These are phyloP conservation scores for Luperina testacea DNA, from an alignment of 2,888 invertebrate species.

Conservation along the genomic window DNA sequence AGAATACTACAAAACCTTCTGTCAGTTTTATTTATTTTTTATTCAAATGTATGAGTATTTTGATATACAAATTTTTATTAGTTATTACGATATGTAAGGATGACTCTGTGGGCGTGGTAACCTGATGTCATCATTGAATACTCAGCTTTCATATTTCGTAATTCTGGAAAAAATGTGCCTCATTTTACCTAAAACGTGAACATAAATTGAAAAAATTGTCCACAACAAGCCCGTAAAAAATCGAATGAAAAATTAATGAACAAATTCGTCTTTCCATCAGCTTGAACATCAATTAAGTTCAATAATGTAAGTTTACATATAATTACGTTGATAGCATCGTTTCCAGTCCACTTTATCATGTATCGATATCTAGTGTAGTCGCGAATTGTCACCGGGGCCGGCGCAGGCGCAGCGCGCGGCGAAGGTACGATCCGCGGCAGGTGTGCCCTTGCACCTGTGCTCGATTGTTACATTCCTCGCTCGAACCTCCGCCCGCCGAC, in stretches of 20 bases:
- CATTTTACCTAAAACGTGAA: slow-evolving; percentile 11
- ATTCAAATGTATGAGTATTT: slow-evolving; percentile 47
- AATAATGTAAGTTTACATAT: slow-evolving; percentile 24
- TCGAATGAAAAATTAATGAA: slow-evolving; percentile 10
- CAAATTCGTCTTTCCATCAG: slow-evolving; percentile 2
- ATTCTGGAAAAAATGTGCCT: slow-evolving; percentile 30
- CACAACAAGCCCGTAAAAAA: not conserved
- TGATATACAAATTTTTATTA: slow-evolving; percentile 57
- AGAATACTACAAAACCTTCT: slow-evolving; percentile 29
- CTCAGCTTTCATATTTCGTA: slow-evolving; percentile 59
- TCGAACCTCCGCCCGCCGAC: slow-evolving; percentile 59
- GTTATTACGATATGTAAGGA: slow-evolving; percentile 47
- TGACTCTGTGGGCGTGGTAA: slow-evolving; percentile 55
- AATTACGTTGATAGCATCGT: slow-evolving; percentile 48
- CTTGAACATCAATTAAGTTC: slow-evolving; percentile 20
- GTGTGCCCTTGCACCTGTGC: slow-evolving; percentile 85
- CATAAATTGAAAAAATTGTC: slow-evolving; percentile 3
- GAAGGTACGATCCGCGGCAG: slow-evolving; percentile 72
- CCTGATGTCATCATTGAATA: slow-evolving; percentile 63
- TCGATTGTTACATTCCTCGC: slow-evolving; percentile 81
- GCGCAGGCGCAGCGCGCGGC: slow-evolving; percentile 27
- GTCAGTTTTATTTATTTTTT: slow-evolving; percentile 52
- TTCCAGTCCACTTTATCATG: slow-evolving; percentile 40
- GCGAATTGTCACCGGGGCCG: slow-evolving; percentile 69
- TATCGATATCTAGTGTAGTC: slow-evolving; percentile 59